Conservation (phyloP, 2,113 vertebrate species). For the Barbus barbus region DNA sequence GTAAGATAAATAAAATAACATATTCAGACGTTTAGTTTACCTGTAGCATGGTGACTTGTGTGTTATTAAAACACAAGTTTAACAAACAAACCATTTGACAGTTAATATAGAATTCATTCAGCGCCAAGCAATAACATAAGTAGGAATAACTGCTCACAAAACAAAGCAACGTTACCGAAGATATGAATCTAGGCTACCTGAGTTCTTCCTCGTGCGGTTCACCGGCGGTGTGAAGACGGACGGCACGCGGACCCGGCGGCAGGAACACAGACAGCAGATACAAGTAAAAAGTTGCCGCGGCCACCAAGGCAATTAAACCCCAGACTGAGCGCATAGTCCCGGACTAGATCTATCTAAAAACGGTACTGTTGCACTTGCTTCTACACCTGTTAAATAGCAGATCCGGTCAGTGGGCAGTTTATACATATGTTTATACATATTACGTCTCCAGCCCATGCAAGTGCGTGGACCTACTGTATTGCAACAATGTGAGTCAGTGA, state of each 20-base stretch:
- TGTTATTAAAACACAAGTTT: background rate
- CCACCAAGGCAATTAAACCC: constrained; percentile 68
- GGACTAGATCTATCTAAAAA: background rate
- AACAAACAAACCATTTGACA: background rate
- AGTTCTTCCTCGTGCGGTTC: constrained; percentile 37
- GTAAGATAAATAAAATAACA: background rate
- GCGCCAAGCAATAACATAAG: background rate
- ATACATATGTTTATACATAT: constrained; percentile 19
- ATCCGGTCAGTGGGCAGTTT: constrained; percentile 16
- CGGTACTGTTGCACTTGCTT: background rate
- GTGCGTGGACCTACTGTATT: constrained; percentile 42
- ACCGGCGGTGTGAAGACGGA: background rate
- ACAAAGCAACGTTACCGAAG: background rate
- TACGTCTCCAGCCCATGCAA: constrained; percentile 32
- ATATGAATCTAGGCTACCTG: too few species aligned
- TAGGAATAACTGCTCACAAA: background rate
- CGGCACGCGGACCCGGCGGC: constrained; percentile 60
- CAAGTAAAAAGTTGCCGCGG: constrained; percentile 72
- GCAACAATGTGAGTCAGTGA: constrained; percentile 22
- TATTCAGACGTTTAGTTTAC: background rate
- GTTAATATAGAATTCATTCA: background rate
- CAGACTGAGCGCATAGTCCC: constrained; percentile 71
- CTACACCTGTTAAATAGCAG: constrained; percentile 28
- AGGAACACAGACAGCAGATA: constrained; percentile 75
- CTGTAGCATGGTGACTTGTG: background rate